These are phyloP conservation scores for Artibeus lituratus DNA, from an alignment of 2,797 vertebrate species.

Conservation along the genomic window DNA sequence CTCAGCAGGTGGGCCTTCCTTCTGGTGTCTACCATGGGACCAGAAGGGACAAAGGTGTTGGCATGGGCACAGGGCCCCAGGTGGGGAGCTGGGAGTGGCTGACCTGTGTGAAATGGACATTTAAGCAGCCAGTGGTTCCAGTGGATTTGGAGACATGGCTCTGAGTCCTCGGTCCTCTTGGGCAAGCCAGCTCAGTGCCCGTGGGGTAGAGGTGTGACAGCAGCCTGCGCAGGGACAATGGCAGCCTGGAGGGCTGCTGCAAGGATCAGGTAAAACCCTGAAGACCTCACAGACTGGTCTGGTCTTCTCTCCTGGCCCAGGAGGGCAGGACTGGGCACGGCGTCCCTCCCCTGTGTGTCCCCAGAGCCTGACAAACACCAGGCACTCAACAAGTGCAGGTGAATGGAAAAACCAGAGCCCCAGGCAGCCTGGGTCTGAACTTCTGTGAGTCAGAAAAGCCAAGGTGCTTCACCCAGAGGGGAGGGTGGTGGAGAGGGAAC, in stretches of 20 bases:
- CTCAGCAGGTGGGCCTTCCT: neutral
- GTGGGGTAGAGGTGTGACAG: neutral
- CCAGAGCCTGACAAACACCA: neutral
- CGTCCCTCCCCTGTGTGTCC: neutral
- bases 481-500: neutral
- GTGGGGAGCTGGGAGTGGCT: neutral
- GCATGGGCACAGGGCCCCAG: neutral
- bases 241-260: neutral
- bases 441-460: neutral
- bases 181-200: neutral
- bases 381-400: neutral
- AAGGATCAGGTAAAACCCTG: neutral
- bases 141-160: neutral
- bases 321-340: neutral
- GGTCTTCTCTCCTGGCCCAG: neutral
- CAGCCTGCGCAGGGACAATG: rapidly evolving
- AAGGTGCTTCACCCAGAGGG: neutral
- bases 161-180: neutral
- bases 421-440: neutral
- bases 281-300: neutral
- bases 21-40: neutral
- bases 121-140: neutral
- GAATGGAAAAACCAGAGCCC: neutral
- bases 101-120: neutral
- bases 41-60: neutral